Evolutionary conservation across 2,113 vertebrate genomes (phyloP), one percentile per base, ranked within the genome.

Genomic region (Gobio gobio): DNA sequence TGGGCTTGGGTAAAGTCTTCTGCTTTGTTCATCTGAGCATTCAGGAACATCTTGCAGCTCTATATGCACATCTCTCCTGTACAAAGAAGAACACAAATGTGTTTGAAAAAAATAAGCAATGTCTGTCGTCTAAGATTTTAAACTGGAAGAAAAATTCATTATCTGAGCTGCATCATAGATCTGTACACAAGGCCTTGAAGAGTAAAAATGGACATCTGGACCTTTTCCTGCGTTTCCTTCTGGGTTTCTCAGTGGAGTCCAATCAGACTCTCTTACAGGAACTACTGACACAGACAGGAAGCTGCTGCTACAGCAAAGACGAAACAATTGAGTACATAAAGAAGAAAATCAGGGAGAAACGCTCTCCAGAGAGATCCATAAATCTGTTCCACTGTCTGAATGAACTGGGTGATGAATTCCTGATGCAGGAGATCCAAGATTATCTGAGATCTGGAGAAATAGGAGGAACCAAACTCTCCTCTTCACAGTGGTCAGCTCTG

Each of bases 311-410:
- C 49, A 51, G 1, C 49, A 51, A 5, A 51, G 4, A 16, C 4
- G 14, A 51, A 51, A 51, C 49, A 5, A 14, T 51, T 51, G 4
- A 16, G 49, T 0, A 5, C 49, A 51, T 51, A 14, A 51, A 5
- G 0, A 4, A 51, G 49, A 51, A 51, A 5, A 51, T 51, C 49
- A 5, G 14, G 14, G 1, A 51, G 14, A 51, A 51, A 16, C 4
- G 1, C 49, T 51, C 47, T 49, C 47, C 47, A 13, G 47, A 49
- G 12, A 51, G 49, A 51, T 51, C 49, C 49, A 51, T 51, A 13
- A 51, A 51, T 68, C 64, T 68, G 33, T 68, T 68, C 8, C 64
- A 68, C 64, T 68, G 64, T 68, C 64, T 68, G 64, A 68, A 68
- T 68, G 64, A 68, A 68, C 64, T 68, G 3, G 45, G 22, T 3